These are phyloP conservation scores for Lycodopsis pacificus DNA, from an alignment of 2,797 vertebrate genomes.

Conservation along the genomic window DNA sequence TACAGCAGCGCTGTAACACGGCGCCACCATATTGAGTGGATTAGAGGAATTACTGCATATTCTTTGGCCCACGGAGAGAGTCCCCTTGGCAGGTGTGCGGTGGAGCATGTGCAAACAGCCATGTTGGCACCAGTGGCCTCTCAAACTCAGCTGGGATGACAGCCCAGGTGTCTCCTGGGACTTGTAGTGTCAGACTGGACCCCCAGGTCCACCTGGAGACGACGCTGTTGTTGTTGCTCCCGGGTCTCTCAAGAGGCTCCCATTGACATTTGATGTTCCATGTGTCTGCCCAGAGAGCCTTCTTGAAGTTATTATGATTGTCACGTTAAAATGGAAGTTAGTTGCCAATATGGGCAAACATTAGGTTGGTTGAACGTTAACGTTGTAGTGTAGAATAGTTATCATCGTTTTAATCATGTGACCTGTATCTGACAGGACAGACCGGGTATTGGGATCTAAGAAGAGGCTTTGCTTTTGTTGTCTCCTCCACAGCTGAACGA, in stretches of 20 bases:
- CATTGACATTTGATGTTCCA: constrained; percentile 73
- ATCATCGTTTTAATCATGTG: background rate
- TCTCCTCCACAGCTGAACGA: constrained; percentile 88
- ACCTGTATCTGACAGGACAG: background rate
- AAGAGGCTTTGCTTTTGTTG: constrained; percentile 42
- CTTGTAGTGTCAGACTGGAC: constrained; percentile 77
- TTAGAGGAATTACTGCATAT: constrained; percentile 82
- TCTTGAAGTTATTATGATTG: constrained; percentile 55
- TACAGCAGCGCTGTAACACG: constrained; percentile 60
- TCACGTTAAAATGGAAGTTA: constrained; percentile 46
- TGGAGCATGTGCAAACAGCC: constrained; percentile 81
- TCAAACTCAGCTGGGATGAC: constrained; percentile 78
- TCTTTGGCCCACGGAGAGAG: constrained; percentile 69
- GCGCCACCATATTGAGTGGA: constrained; percentile 83
- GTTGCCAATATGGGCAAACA: constrained; percentile 41
- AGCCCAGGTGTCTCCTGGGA: constrained; percentile 78
- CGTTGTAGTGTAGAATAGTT: background rate
- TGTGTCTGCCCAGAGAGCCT: constrained; percentile 53
- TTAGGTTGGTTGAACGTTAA: constrained; percentile 24
- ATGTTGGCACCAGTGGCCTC: constrained; percentile 73
- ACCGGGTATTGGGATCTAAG: constrained; percentile 1
- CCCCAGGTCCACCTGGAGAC: constrained; percentile 76
- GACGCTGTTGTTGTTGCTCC: constrained; percentile 61
- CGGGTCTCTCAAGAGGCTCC: constrained; percentile 47
- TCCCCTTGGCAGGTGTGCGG: constrained; percentile 83